Evolutionary conservation across 2,888 invertebrate species (phyloP).

Genomic region (Tinea pellionella): DNA sequence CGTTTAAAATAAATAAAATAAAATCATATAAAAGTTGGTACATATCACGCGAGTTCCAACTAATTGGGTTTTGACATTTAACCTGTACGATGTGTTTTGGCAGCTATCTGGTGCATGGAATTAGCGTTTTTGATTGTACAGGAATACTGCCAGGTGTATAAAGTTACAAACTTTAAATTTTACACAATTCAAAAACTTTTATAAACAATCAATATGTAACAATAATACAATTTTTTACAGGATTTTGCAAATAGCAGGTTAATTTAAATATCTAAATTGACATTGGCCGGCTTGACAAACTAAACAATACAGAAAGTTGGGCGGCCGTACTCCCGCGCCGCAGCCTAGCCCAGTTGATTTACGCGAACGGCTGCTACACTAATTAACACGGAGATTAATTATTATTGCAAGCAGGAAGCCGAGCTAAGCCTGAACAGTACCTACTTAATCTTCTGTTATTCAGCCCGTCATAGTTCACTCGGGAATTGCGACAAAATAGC

Average conservation of each 20-base stretch:
- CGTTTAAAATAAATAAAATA: too few relatives aligned
- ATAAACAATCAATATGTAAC: too few relatives aligned
- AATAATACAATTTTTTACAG: too few relatives aligned
- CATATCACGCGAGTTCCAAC: background rate
- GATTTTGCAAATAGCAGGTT: too few relatives aligned
- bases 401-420: conserved; percentile 45
- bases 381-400: conserved; percentile 60
- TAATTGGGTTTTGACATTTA: background rate
- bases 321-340: conserved; percentile 8
- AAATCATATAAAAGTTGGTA: background rate
- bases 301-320: conserved; percentile 25
- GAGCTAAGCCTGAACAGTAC: conserved; percentile 24
- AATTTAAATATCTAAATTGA: too few relatives aligned
- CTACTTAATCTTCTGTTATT: conserved; percentile 28
- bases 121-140: background rate
- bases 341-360: conserved; percentile 28
- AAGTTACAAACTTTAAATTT: background rate
- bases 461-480: conserved; percentile 19
- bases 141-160: background rate
- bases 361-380: conserved; percentile 39
- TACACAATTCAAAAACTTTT: too few relatives aligned
- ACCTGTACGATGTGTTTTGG: background rate
- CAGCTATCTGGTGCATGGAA: background rate
- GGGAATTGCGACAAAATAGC: conserved; percentile 6
- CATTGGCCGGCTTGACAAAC: background rate